Conservation (phyloP, 2,888 invertebrate genomes). For the Folsomia manolachei region DNA sequence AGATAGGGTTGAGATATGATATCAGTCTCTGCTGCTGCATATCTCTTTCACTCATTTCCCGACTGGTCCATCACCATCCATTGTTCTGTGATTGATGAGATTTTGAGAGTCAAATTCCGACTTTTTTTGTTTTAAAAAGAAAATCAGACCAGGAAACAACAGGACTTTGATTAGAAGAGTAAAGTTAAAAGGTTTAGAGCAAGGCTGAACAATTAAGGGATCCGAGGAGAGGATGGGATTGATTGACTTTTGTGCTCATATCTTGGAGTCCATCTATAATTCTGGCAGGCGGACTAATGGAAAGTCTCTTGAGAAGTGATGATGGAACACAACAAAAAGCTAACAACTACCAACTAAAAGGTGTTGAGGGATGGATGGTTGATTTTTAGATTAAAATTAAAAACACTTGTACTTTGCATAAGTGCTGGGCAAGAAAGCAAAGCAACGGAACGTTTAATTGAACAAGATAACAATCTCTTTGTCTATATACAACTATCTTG, state of each 20-base stretch:
- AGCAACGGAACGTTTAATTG: background rate
- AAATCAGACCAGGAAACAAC: background rate
- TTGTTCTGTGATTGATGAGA: constrained; percentile 3
- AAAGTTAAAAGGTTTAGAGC: background rate
- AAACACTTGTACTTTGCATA: background rate
- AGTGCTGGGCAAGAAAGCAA: background rate
- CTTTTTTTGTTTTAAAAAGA: background rate
- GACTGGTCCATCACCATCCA: background rate
- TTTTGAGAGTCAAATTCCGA: background rate
- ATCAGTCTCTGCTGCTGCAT: background rate
- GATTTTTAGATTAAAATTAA: background rate
- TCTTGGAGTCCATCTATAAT: background rate
- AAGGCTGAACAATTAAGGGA: background rate
- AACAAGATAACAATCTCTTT: background rate
- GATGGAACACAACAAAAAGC: no score
- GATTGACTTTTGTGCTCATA: background rate
- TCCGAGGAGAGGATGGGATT: background rate
- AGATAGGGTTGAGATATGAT: background rate
- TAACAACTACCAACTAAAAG: background rate
- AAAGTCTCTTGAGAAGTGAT: no score
- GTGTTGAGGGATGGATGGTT: background rate
- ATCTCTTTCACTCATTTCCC: background rate
- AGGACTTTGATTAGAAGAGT: no score
- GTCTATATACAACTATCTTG: no score
- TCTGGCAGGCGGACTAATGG: background rate